Evolutionary conservation across 2,113 vertebrate genomes (phyloP).

Genomic region (Elephantulus edwardii): DNA sequence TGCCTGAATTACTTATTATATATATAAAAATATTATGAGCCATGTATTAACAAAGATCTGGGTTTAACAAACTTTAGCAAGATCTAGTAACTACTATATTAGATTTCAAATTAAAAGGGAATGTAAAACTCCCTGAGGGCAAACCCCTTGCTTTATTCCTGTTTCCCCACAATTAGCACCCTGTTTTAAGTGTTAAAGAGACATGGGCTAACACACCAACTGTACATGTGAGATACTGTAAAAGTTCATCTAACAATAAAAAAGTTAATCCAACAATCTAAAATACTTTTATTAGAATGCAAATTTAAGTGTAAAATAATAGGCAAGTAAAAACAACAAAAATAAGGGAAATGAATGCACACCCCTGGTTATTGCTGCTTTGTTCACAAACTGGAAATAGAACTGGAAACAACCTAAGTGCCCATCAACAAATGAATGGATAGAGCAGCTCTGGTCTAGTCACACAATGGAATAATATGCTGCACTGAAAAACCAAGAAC

Average conservation of each 20-base stretch:
- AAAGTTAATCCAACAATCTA: constrained; percentile 44
- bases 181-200: not conserved
- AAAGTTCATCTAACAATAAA: constrained; percentile 45
- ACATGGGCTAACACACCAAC: constrained; percentile 3
- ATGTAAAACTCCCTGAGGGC: constrained; percentile 20
- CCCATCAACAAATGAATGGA: too few species aligned
- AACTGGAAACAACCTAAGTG: too few species aligned
- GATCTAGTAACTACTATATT: constrained; percentile 12
- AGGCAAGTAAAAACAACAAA: too few species aligned
- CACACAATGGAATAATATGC: too few species aligned
- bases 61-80: constrained; percentile 40
- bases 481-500: too few species aligned
- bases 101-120: constrained; percentile 34
- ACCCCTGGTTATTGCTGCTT: too few species aligned
- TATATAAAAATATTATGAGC: constrained; percentile 37
- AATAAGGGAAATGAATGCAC: too few species aligned
- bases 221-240: not conserved
- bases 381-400: too few species aligned
- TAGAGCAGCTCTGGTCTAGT: too few species aligned
- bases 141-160: constrained; percentile 25
- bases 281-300: constrained; percentile 14
- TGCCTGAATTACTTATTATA: constrained; percentile 29
- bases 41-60: constrained; percentile 45
- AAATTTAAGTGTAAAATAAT: constrained; percentile 41
- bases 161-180: constrained; percentile 18